A percentile compares a stretch with the other conserved stretches of the same genome.
phyloP scores from a whole-genome alignment of 2,888 invertebrate species.

The Cephus sareptanus region DNA sequence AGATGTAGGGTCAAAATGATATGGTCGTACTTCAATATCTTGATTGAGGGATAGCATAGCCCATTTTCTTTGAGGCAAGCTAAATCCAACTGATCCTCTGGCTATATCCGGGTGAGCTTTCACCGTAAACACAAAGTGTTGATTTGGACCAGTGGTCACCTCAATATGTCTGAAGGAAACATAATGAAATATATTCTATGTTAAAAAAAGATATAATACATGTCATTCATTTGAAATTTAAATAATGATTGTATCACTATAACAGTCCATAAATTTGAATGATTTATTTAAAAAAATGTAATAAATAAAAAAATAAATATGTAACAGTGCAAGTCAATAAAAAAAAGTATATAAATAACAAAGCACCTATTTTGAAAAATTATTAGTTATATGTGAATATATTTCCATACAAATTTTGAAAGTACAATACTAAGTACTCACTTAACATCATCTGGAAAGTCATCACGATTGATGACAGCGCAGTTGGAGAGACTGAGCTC shows the following conservation, averaged over 20 bases:
- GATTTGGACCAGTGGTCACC: constrained; percentile 83
- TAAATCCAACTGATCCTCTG: constrained; percentile 88
- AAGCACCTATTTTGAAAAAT: no score
- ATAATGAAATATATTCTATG: constrained; percentile 10
- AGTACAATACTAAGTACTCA: constrained; percentile 65
- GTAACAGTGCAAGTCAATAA: not conserved
- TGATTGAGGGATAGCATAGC: constrained; percentile 93
- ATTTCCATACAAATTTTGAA: not conserved
- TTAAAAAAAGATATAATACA: not conserved
- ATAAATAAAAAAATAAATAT: constrained; percentile 6
- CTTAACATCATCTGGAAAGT: constrained; percentile 87
- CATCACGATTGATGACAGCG: constrained; percentile 86
- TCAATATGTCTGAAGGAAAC: constrained; percentile 78
- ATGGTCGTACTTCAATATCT: constrained; percentile 87
- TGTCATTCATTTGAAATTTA: not conserved
- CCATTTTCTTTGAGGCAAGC: constrained; percentile 96
- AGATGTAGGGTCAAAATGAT: constrained; percentile 76
- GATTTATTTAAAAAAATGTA: not conserved
- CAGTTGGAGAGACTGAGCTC: constrained; percentile 91
- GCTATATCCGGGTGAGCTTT: constrained; percentile 80
- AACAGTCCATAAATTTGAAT: not conserved
- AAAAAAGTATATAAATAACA: not conserved
- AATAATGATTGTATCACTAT: not conserved
- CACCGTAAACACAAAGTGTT: constrained; percentile 87
- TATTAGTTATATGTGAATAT: not conserved